Evolutionary conservation across 2,797 vertebrate species (phyloP).

Genomic region (Helarctos malayanus): DNA sequence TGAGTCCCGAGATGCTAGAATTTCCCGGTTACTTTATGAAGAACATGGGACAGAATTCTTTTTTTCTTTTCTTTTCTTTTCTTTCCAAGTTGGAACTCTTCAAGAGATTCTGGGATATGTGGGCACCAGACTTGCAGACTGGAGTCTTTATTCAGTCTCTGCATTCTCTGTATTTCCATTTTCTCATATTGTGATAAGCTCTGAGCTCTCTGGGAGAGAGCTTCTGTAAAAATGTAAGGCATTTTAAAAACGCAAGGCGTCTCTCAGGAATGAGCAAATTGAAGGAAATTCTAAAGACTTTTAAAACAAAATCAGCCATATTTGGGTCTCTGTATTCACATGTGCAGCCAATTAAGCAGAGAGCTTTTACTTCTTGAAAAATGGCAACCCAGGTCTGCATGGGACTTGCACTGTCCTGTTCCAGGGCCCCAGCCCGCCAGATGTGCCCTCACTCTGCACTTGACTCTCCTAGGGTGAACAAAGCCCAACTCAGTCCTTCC

Average conservation of each 20-base stretch:
- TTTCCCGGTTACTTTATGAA: neutral
- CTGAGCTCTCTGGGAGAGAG: conserved; percentile 43
- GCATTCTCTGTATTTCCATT: neutral
- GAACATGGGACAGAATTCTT: neutral
- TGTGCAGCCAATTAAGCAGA: neutral
- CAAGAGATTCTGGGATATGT: neutral
- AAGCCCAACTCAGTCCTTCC: neutral
- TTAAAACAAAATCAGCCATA: neutral
- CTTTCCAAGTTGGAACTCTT: neutral
- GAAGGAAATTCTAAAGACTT: conserved; percentile 46
- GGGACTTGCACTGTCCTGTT: neutral
- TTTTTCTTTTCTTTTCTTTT: neutral
- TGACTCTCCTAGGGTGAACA: neutral
- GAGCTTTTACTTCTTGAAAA: neutral
- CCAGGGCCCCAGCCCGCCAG: neutral
- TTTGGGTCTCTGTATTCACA: conserved; percentile 28
- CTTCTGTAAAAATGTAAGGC: conserved; percentile 62
- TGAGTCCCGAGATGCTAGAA: conserved; percentile 38
- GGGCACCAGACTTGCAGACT: neutral
- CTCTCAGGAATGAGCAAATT: conserved; percentile 40
- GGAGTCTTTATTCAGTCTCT: neutral
- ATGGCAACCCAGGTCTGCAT: neutral
- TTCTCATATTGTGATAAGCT: conserved; percentile 49
- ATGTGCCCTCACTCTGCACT: neutral
- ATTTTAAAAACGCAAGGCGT: conserved; percentile 68